Conservation (phyloP, 2,113 vertebrate species). For the Galbula dea region DNA sequence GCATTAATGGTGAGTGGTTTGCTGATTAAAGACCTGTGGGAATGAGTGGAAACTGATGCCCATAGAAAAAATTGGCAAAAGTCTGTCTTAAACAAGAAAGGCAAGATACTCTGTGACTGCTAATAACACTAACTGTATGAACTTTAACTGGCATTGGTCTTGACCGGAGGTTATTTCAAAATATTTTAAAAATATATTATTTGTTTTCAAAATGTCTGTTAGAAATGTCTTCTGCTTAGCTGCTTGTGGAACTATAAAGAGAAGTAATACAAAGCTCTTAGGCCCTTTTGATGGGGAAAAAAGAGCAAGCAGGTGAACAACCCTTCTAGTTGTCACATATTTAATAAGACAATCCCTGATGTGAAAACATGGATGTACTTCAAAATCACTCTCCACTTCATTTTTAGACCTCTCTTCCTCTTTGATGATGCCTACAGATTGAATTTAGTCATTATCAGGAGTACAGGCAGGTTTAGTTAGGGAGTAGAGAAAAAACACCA, state of each 20-base stretch:
- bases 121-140: neutral
- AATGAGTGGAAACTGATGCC: neutral
- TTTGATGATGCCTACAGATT: neutral
- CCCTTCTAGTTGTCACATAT: neutral
- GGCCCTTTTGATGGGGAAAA: neutral
- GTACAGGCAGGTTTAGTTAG: neutral
- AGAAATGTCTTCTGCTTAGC: neutral
- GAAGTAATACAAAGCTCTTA: neutral
- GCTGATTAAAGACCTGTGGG: slow-evolving; percentile 1
- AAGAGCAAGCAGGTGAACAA: neutral
- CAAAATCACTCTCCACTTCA: neutral
- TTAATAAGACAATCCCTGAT: neutral
- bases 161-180: neutral
- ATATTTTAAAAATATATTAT: neutral
- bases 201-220: neutral
- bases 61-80: neutral
- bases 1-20: neutral
- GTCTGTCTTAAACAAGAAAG: neutral
- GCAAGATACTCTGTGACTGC: neutral
- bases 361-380: neutral
- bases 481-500: fast-evolving
- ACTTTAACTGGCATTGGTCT: neutral
- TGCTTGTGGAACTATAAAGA: neutral
- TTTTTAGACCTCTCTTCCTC: neutral
- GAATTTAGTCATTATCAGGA: neutral